Conservation (phyloP, 2,888 invertebrate species). For the Drosophila kuntzei region DNA sequence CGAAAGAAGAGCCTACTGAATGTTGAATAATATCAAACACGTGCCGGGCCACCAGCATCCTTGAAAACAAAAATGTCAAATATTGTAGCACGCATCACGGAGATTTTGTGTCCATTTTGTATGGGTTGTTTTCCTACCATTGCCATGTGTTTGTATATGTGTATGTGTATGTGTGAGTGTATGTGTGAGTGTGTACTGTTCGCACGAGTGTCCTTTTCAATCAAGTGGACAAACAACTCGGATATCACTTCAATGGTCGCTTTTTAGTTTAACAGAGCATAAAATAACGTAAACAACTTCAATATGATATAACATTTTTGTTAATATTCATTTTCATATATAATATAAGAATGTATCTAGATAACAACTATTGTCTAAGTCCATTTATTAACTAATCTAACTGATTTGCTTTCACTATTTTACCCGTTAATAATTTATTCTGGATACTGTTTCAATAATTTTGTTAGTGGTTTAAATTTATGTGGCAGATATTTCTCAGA, state of each 20-base stretch:
- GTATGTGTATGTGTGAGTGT: slow-evolving; percentile 15
- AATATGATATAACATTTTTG: slow-evolving; percentile 17
- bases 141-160: slow-evolving; percentile 5
- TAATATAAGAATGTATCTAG: not conserved
- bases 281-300: slow-evolving; percentile 43
- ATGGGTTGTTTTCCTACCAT: slow-evolving; percentile 3
- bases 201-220: slow-evolving; percentile 71
- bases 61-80: slow-evolving; percentile 45
- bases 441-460: too few relatives aligned
- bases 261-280: slow-evolving; percentile 46
- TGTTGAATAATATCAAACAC: slow-evolving; percentile 55
- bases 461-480: not conserved
- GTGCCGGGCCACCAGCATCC: slow-evolving; percentile 31
- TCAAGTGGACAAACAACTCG: slow-evolving; percentile 72
- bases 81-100: slow-evolving; percentile 35
- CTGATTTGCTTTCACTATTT: not conserved
- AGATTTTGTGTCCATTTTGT: slow-evolving; percentile 25
- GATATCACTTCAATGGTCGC: slow-evolving; percentile 52
- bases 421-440: not conserved
- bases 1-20: slow-evolving; percentile 31
- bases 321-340: slow-evolving; percentile 10
- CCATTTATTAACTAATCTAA: not conserved
- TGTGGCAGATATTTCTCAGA: not conserved
- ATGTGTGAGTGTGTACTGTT: slow-evolving; percentile 29
- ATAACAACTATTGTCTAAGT: not conserved